Percentiles rank a stretch among this genome's conserved stretches.
These are phyloP conservation scores for Polyommatus icarus DNA, from an alignment of 2,888 invertebrate species.

Conservation along the genomic window DNA sequence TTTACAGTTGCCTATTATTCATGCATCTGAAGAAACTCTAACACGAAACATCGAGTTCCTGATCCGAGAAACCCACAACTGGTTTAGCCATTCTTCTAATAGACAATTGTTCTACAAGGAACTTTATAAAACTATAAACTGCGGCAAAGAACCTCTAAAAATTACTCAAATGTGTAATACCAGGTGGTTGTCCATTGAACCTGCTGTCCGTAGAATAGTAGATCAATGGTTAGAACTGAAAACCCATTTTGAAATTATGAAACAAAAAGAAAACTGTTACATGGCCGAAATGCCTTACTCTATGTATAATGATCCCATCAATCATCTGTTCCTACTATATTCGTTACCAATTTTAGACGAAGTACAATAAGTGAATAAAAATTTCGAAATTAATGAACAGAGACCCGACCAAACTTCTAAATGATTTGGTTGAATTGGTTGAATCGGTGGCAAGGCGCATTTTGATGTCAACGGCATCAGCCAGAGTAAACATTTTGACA, in stretches of 20 bases:
- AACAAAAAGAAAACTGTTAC: slow-evolving; percentile 26
- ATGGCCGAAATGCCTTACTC: slow-evolving; percentile 30
- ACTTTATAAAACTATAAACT: slow-evolving; percentile 31
- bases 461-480: not conserved
- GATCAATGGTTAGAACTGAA: slow-evolving; percentile 19
- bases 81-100: slow-evolving; percentile 45
- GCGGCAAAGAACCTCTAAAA: not conserved
- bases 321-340: slow-evolving; percentile 34
- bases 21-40: slow-evolving; percentile 46
- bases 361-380: slow-evolving; percentile 34
- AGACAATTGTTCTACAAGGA: slow-evolving; percentile 35
- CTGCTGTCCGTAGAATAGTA: not conserved
- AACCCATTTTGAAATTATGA: slow-evolving; percentile 30
- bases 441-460: slow-evolving; percentile 28
- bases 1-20: slow-evolving; percentile 47
- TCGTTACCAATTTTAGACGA: slow-evolving; percentile 34
- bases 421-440: slow-evolving; percentile 35
- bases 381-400: slow-evolving; percentile 34
- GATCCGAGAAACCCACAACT: slow-evolving; percentile 46
- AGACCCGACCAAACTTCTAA: slow-evolving; percentile 23
- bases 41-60: slow-evolving; percentile 46
- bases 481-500: slow-evolving; percentile 34
- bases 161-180: not conserved
- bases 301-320: slow-evolving; percentile 33
- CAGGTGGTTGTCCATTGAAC: not conserved